phyloP scores from a whole-genome alignment of 2,113 vertebrate species.

The Circaetus gallicus region DNA sequence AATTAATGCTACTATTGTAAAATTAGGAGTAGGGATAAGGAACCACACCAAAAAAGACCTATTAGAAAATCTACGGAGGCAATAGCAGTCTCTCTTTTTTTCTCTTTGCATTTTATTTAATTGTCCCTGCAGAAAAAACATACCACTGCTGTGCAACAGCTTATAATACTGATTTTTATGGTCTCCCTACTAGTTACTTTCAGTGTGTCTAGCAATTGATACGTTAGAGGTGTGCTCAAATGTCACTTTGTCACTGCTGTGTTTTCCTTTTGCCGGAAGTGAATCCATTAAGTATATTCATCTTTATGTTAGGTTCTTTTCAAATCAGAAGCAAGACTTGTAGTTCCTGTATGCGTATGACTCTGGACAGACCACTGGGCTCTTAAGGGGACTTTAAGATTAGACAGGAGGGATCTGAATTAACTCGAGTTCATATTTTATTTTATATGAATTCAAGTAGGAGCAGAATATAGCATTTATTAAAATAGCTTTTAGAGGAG shows the following conservation, averaged over 20 bases:
- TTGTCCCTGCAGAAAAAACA: background rate
- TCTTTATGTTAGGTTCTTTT: background rate
- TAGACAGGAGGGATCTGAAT: background rate
- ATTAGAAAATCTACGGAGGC: background rate
- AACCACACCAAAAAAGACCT: background rate
- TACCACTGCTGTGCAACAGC: background rate
- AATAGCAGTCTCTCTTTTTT: background rate
- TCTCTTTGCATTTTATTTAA: background rate
- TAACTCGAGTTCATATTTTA: accelerated
- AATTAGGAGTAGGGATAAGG: background rate
- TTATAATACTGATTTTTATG: background rate
- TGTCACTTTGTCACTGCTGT: background rate
- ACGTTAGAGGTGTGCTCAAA: background rate
- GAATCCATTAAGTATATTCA: background rate
- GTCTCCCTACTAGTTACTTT: background rate
- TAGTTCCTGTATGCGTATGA: accelerated
- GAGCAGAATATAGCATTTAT: background rate
- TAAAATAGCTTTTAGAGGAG: background rate
- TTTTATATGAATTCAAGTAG: accelerated
- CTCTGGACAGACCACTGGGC: background rate
- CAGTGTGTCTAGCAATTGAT: background rate
- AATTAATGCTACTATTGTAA: accelerated
- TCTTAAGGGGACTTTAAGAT: accelerated
- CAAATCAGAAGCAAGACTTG: background rate
- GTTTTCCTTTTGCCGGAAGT: background rate